Base-by-base conservation (phyloP, 2,888 invertebrate genomes). In the Corbicula japonica region DNA sequence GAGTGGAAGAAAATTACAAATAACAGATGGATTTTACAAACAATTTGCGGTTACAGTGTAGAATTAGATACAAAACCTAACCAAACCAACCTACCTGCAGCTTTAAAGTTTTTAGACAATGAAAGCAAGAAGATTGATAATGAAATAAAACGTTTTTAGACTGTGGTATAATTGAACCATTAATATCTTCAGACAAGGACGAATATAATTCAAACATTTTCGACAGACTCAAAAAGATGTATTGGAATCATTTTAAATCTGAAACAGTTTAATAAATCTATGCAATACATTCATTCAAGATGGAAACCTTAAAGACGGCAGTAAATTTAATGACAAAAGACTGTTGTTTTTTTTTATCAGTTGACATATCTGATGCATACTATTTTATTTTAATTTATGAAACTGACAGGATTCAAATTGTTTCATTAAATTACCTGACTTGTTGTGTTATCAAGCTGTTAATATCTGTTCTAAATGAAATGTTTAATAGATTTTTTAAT, bases 11-110 rank as follows among this genome's bases (percentile, higher is more conserved):
- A 61, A 68, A 35, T 75, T 12, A 68, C 75, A 21, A 35, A 30
- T 30, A 62, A 75, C 32, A 60, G 30, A 60, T 75, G 61, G 68
- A 75, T 68, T 21, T 44, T 75, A 15, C 21, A 61, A 62, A 76
- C 75, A 30, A 34, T 69, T 18, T 34, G 28, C 46, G 69, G 69
- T 18, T 75, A 68, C 21, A 21, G 12, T 6, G 30, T 75, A 18
- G 75, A 75, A 52, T 34, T 78, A 28, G 28, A 34, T 4, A 35
- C 26, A 2, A 32, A 15, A n/a, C 79, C 79, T 32, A 23, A 18
- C 10, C 76, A 76, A 56, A 32, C 23, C 12, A 21, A 23, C 28
- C 2, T 23, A 15, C 76, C 70, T 18, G 54, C 46, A 28, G 41
- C 32, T 10, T 34, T 76, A 2, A 26, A 50, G 15, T 75, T 75